Evolutionary conservation across 2,888 invertebrate species (phyloP), one percentile per base, ranked within the genome.

Genomic region (Ormia ochracea): DNA sequence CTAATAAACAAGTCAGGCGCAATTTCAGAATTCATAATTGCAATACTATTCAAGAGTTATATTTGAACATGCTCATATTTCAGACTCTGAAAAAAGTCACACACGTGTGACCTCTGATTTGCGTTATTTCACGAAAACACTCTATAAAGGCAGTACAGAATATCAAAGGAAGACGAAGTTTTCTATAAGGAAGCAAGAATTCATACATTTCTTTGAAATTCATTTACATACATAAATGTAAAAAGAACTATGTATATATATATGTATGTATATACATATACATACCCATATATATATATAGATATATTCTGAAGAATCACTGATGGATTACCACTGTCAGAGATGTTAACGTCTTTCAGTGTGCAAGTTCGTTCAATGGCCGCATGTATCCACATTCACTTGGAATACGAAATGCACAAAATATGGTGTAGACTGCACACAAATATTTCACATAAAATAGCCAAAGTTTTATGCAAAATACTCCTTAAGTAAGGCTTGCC

Each of bases 261-360:
- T n/a, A n/a, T n/a, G n/a, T n/a, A n/a, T n/a, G n/a, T n/a, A n/a
- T n/a, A n/a, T n/a, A n/a, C n/a, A n/a, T n/a, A n/a, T n/a, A n/a
- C n/a, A n/a, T n/a, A n/a, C n/a, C n/a, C n/a, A n/a, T n/a, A n/a
- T n/a, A n/a, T n/a, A n/a, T n/a, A n/a, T n/a, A n/a, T n/a, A n/a
- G n/a, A n/a, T n/a, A 65, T 48, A 65, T 79, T 79, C 70, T 69
- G 56, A 75, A 75, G 74, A 79, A 79, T 70, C 75, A 45, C 79
- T 75, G 79, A 74, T 75, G 79, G 74, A 79, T 74, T 75, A 61
- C 74, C 65, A 66, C 69, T 65, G 79, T 69, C 69, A 63, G 63
- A 72, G 59, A 70, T 76, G 28, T 70, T 69, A 63, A 48, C 28
- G 54, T 45, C 59, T 28, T 41, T 50, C 14, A 21, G 17, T 52